These are phyloP conservation scores for Cyrtodaria siliqua DNA, from an alignment of 2,888 invertebrate genomes.

Conservation along the genomic window DNA sequence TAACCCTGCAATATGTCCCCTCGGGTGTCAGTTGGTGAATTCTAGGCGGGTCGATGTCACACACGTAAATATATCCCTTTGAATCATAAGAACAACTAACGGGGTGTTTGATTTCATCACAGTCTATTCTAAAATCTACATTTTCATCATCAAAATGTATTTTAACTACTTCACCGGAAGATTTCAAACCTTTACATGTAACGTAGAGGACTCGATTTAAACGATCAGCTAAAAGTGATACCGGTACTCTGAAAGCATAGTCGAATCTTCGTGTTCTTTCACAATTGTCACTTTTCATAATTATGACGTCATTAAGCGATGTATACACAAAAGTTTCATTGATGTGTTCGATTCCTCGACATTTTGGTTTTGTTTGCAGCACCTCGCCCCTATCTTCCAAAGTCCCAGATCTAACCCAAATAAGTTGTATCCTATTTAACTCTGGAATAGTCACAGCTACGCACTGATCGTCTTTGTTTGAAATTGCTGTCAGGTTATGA, in stretches of 20 bases:
- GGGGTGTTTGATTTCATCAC: conserved; percentile 35
- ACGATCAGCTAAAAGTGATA: conserved; percentile 28
- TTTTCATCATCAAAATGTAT: conserved; percentile 19
- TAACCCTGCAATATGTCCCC: conserved; percentile 32
- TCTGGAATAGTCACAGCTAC: conserved; percentile 38
- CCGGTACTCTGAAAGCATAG: conserved; percentile 38
- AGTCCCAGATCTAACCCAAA: neutral
- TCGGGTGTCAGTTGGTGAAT: conserved; percentile 28
- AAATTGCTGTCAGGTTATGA: conserved; percentile 29
- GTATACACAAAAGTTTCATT: conserved; percentile 11
- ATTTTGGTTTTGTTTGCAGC: neutral
- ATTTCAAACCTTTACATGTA: conserved; percentile 32
- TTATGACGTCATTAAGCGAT: conserved; percentile 6
- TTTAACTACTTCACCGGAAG: conserved; percentile 41
- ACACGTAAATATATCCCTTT: conserved; percentile 38
- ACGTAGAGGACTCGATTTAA: conserved; percentile 11
- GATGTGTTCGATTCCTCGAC: conserved; percentile 14
- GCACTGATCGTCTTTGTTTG: neutral
- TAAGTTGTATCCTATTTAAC: conserved; percentile 15
- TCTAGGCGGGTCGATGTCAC: conserved; percentile 36
- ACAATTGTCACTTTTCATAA: conserved; percentile 2
- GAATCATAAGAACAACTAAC: conserved; percentile 34
- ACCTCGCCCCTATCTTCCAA: neutral
- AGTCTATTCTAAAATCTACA: conserved; percentile 22
- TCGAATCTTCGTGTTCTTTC: conserved; percentile 26